A percentile compares a stretch with the other conserved stretches of the same genome.
These are phyloP conservation scores for Eretmocerus hayati DNA, from an alignment of 2,888 invertebrate species.

Conservation along the genomic window DNA sequence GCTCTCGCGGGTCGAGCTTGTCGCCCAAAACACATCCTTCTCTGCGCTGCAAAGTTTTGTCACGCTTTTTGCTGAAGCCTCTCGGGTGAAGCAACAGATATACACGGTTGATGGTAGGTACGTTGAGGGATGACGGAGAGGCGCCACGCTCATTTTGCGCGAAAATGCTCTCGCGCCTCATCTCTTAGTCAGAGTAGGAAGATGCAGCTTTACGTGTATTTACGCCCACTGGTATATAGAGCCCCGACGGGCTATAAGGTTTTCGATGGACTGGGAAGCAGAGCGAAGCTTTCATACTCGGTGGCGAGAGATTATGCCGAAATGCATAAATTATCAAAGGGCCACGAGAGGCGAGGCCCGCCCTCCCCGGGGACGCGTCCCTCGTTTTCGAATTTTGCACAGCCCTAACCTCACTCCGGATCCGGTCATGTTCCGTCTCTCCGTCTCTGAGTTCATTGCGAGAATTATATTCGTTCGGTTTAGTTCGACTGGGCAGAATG, in stretches of 20 bases:
- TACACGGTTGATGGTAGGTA: too few species aligned
- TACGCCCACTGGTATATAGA: not conserved
- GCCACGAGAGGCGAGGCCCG: slow-evolving; percentile 14
- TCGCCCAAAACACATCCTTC: not conserved
- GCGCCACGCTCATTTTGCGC: slow-evolving; percentile 12
- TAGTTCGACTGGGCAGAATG: slow-evolving; percentile 1
- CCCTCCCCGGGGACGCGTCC: slow-evolving; percentile 1
- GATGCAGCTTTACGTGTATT: not conserved
- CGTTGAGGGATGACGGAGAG: too few species aligned
- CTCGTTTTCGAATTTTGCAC: too few species aligned
- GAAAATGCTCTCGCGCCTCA: slow-evolving; percentile 14
- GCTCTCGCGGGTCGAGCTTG: too few species aligned
- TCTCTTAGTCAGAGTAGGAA: slow-evolving; percentile 16
- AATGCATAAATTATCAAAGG: slow-evolving; percentile 39
- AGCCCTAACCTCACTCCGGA: too few species aligned
- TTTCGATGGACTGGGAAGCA: slow-evolving; percentile 6
- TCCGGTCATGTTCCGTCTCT: slow-evolving; percentile 2
- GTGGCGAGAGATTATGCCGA: slow-evolving; percentile 34
- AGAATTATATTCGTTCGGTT: not conserved
- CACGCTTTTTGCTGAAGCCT: slow-evolving; percentile 8
- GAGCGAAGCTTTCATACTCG: slow-evolving; percentile 21
- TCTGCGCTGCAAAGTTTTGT: not conserved
- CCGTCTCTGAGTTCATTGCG: not conserved
- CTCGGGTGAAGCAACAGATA: too few species aligned
- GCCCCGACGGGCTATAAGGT: too few species aligned